phyloP scores from a whole-genome alignment of 2,113 vertebrate genomes.

The Triplophysa dalaica region DNA sequence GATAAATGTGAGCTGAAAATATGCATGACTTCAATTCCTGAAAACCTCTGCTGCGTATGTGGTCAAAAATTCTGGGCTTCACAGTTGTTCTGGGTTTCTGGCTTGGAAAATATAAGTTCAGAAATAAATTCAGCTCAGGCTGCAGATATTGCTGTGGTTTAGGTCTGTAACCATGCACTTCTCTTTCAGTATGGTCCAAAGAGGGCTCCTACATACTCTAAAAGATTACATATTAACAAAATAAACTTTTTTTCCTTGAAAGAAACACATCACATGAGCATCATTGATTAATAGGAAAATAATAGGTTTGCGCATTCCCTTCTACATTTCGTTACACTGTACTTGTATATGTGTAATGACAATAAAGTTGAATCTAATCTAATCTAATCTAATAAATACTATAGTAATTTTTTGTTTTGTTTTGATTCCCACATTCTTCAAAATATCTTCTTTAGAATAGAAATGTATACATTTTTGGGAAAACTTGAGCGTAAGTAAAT shows the following conservation, averaged over 20 bases:
- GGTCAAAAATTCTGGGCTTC: slow-evolving; percentile 61
- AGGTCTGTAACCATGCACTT: slow-evolving; percentile 63
- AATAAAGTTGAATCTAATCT: no score
- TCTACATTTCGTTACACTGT: no score
- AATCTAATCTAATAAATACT: no score
- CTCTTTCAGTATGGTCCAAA: slow-evolving; percentile 39
- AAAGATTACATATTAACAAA: slow-evolving; percentile 46
- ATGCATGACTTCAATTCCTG: slow-evolving; percentile 65
- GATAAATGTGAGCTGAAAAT: slow-evolving; percentile 67
- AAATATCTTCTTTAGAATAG: no score
- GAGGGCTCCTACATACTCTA: slow-evolving; percentile 22
- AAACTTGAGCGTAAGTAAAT: neutral
- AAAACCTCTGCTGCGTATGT: slow-evolving; percentile 60
- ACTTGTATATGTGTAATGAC: no score
- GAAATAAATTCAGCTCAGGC: slow-evolving; percentile 70
- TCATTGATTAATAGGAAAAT: no score
- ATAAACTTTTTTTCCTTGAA: slow-evolving; percentile 24
- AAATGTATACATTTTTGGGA: neutral
- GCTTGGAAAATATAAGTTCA: slow-evolving; percentile 67
- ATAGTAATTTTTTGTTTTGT: no score
- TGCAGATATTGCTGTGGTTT: slow-evolving; percentile 67
- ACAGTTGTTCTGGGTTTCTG: slow-evolving; percentile 65
- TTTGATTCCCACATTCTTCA: no score
- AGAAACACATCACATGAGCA: neutral
- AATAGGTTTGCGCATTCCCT: no score